These are phyloP conservation scores for Gallinago media DNA, from an alignment of 2,113 vertebrate species.

Conservation along the genomic window DNA sequence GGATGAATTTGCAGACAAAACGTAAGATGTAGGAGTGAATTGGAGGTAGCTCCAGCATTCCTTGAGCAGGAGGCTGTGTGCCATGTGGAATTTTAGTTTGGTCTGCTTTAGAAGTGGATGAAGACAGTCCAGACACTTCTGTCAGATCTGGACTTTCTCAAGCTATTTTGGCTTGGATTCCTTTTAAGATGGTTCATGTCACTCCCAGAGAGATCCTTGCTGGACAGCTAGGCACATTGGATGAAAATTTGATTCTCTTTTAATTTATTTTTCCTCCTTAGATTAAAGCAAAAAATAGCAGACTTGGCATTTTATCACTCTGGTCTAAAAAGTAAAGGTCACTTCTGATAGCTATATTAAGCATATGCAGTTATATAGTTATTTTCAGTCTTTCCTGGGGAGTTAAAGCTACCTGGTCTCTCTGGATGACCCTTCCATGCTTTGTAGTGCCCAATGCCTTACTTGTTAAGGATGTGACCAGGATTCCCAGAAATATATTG, in stretches of 20 bases:
- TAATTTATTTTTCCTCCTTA: neutral
- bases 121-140: slow-evolving; percentile 18
- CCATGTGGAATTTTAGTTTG: neutral
- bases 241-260: slow-evolving; percentile 7
- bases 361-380: neutral
- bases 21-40: neutral
- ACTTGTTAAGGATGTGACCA: neutral
- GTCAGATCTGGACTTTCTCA: slow-evolving; percentile 39
- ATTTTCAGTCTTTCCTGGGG: neutral
- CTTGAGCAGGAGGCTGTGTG: neutral
- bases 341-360: neutral
- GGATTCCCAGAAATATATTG: slow-evolving; percentile 40
- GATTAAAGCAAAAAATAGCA: neutral
- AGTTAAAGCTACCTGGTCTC: neutral
- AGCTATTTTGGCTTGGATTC: neutral
- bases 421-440: neutral
- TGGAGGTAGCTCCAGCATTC: neutral
- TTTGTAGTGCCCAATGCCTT: neutral
- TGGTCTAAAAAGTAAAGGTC: neutral
- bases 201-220: slow-evolving; percentile 7
- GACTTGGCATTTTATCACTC: neutral
- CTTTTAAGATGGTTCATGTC: neutral
- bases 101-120: neutral
- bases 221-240: neutral
- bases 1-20: neutral